Base-by-base conservation (phyloP, 2,113 vertebrate genomes). In the Myxocyprinus asiaticus region DNA sequence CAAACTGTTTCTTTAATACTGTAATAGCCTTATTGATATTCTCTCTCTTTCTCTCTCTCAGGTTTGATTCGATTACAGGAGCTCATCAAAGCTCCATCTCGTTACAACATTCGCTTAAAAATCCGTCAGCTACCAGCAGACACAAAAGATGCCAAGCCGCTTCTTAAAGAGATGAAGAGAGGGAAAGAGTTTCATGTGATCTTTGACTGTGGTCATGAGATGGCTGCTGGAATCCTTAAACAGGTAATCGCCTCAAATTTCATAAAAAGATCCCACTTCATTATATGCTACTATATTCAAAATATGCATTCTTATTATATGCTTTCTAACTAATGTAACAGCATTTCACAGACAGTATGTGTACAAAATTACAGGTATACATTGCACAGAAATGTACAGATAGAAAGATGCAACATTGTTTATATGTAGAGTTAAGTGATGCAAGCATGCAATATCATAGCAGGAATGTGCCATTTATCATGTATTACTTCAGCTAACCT, bases 141-240 rank as follows among this genome's bases (percentile, higher is more conserved):
- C 50, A 96, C 95, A 8, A 99, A 98, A 88, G 97, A 99, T 89
- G 96, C 98, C 88, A 98, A 98, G 85, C 98, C 98, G 2, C 93
- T 99, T 82, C 89, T 99, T 71, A 98, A 98, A 85, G 98, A 99
- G 91, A 99, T 99, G 97, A 99, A 99, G 91, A 93, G 96, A 86
- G 97, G 96, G 59, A 99, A 97, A 85, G 98, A 99, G 86, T 99
- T 99, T 87, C 97, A 98, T 66, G 96, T 99, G 69, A 99, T 99
- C 86, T 99, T 99, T 83, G 98, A 99, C 89, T 99, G 98, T 78
- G 96, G 96, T 82, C 97, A 99, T 80, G 96, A 97, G 87, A 98
- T 98, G 97, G 98, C 95, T 85, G 98, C 97, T 65, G 96, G 95
- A 66, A 99, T 99, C 88, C 92, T 99, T 77, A 98, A 98, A 87